Evolutionary conservation across 2,888 invertebrate genomes (phyloP), one percentile per base, ranked within the genome.

Genomic region (Odontocerum albicorne): DNA sequence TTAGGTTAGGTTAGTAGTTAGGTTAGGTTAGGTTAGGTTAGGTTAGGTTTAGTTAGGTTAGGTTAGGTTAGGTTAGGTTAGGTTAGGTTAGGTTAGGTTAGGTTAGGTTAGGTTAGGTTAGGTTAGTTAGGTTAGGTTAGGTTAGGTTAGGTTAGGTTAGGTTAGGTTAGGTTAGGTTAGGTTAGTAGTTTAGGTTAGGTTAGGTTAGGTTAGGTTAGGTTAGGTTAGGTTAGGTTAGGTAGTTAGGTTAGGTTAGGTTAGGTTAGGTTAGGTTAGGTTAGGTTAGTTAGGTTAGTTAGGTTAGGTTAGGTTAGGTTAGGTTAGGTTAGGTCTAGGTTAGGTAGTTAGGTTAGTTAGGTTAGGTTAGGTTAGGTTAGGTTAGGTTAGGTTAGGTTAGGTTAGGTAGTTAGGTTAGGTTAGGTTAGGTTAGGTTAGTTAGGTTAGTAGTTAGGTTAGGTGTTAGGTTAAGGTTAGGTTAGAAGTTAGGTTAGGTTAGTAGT

Each of bases 341-440:
- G 32, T 44, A 32, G 44, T 44, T 44, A 44, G 44, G 44, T 44
- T 44, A 44, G 44, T 44, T 44, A 44, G 44, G 44, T 44, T 44
- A 44, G 44, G 44, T 44, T 44, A 44, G 44, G 44, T 44, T 44
- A 44, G 44, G 38, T 36, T 36, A 36, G 20, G 36, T 35, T 35
- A 36, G 49, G 59, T 59, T 57, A 44, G 49, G 59, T 57, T 40
- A 53, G 51, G 55, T 59, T 59, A 56, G 47, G 59, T 59, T 47
- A 47, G 35, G 47, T n/a, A n/a, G n/a, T 47, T 38, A 38, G 35
- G 47, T 47, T 38, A 38, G 35, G 47, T 47, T 52, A 52, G 51
- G 59, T 57, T 56, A 52, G 51, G 56, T 58, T 56, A 52, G 46
- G 56, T 59, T 42, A 56, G 59, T 57, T 46, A 56, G 51, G 57